phyloP scores from a whole-genome alignment of 2,113 vertebrate species.

The Collichthys lucidus region DNA sequence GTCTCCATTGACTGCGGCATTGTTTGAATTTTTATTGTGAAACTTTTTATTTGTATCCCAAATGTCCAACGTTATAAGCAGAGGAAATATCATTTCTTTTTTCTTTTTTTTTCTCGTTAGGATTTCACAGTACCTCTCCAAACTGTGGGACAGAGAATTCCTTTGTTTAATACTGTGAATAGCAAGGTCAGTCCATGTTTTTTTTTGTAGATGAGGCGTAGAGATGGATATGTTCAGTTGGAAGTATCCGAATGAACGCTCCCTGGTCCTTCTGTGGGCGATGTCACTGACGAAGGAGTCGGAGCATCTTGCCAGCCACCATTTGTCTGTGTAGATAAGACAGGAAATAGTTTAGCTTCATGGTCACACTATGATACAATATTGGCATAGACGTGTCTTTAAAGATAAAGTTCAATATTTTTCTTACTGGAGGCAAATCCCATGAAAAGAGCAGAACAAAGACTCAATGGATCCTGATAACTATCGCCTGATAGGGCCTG shows the following conservation, averaged over 20 bases:
- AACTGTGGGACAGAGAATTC: slow-evolving; percentile 65
- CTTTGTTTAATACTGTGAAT: slow-evolving; percentile 79
- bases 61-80: slow-evolving; percentile 77
- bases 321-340: slow-evolving; percentile 88
- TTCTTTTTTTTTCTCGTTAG: slow-evolving; percentile 55
- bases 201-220: slow-evolving; percentile 79
- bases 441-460: not conserved
- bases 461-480: not conserved
- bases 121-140: slow-evolving; percentile 71
- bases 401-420: not conserved
- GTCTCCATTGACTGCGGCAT: slow-evolving; percentile 62
- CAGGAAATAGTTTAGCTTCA: not conserved
- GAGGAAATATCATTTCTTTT: slow-evolving; percentile 65
- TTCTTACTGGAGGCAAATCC: not conserved
- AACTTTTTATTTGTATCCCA: slow-evolving; percentile 80
- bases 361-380: not conserved
- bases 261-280: slow-evolving; percentile 99
- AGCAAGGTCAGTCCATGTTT: slow-evolving; percentile 77
- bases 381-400: not conserved
- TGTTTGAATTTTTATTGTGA: slow-evolving; percentile 76
- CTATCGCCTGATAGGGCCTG: not conserved
- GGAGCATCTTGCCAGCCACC: slow-evolving; percentile 99
- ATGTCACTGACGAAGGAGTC: slow-evolving; percentile 99
- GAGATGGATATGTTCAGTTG: slow-evolving; percentile 92
- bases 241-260: slow-evolving; percentile 99